A percentile compares a stretch with the other conserved stretches of the same genome.
These are phyloP conservation scores for Zygothrica quintamaculata DNA, from an alignment of 2,888 invertebrate genomes.

Conservation along the genomic window DNA sequence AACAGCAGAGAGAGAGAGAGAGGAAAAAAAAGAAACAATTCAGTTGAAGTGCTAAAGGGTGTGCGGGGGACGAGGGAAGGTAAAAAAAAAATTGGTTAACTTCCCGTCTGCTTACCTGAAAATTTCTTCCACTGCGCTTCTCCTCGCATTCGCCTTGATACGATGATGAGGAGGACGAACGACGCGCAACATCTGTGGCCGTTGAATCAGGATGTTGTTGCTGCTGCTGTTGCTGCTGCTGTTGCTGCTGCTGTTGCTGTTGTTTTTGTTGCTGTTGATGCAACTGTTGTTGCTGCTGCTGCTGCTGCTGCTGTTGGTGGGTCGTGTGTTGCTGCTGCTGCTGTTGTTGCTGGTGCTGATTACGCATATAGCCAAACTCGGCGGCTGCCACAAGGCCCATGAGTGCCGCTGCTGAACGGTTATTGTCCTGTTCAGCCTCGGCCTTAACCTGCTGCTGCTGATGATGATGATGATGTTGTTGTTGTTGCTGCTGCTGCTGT, in stretches of 20 bases:
- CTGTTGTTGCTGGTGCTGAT: constrained; percentile 78
- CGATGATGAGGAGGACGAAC: constrained; percentile 76
- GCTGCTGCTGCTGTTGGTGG: constrained; percentile 71
- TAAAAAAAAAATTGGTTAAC: constrained; percentile 35
- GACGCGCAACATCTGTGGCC: constrained; percentile 82
- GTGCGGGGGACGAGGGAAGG: too few relatives aligned
- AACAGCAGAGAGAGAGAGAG: neutral
- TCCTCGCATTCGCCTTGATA: constrained; percentile 80
- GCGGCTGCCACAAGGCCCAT: constrained; percentile 71
- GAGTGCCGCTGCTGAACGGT: constrained; percentile 65
- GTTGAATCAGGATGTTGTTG: constrained; percentile 84
- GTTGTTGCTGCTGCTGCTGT: constrained; percentile 63
- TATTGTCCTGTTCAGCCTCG: constrained; percentile 61
- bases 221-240: constrained; percentile 63
- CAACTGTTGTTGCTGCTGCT: constrained; percentile 52
- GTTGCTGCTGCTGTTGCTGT: constrained; percentile 51
- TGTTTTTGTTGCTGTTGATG: constrained; percentile 59
- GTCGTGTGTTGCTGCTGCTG: constrained; percentile 62
- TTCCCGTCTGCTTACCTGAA: constrained; percentile 82
- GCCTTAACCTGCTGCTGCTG: constrained; percentile 57
- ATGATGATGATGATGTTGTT: constrained; percentile 59
- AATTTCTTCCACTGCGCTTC: constrained; percentile 82
- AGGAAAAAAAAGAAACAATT: constrained; percentile 2
- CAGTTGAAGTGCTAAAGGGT: too few relatives aligned
- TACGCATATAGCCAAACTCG: constrained; percentile 72